A percentile compares a stretch with the other conserved stretches of the same genome.
These are phyloP conservation scores for Microplitis demolitor DNA, from an alignment of 1,140 invertebrate species.

Conservation along the genomic window DNA sequence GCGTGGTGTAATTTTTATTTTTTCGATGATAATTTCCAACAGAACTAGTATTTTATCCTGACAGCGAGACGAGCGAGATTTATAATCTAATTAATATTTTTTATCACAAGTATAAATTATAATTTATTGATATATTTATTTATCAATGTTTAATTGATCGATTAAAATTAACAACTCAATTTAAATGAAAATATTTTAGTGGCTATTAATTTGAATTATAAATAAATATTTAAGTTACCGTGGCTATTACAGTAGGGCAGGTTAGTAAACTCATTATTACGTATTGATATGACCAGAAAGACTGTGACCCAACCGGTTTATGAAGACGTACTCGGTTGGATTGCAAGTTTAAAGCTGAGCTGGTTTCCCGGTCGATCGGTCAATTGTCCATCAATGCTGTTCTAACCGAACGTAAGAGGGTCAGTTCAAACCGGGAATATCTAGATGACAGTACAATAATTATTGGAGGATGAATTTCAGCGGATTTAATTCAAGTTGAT, in stretches of 20 bases:
- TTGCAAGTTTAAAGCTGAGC: too few relatives aligned
- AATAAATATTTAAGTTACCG: background rate
- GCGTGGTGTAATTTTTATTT: too few relatives aligned
- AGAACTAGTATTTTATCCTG: background rate
- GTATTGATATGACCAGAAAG: background rate
- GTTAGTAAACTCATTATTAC: slow-evolving; percentile 2
- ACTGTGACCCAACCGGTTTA: background rate
- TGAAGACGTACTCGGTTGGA: background rate
- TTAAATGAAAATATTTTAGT: background rate
- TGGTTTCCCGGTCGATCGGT: too few relatives aligned
- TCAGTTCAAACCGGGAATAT: background rate
- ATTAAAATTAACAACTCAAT: too few relatives aligned
- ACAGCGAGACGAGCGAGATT: too few relatives aligned
- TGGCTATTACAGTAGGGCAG: background rate
- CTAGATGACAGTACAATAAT: background rate
- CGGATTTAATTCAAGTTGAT: background rate
- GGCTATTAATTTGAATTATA: background rate
- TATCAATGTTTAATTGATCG: too few relatives aligned
- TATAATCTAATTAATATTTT: too few relatives aligned
- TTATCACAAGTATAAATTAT: too few relatives aligned
- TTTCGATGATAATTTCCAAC: too few relatives aligned
- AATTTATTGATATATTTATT: too few relatives aligned
- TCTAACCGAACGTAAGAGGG: background rate
- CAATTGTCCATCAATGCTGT: background rate
- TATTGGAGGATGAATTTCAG: too few relatives aligned